Evolutionary conservation across 2,113 vertebrate species (phyloP).

Genomic region (Tapirus terrestris): DNA sequence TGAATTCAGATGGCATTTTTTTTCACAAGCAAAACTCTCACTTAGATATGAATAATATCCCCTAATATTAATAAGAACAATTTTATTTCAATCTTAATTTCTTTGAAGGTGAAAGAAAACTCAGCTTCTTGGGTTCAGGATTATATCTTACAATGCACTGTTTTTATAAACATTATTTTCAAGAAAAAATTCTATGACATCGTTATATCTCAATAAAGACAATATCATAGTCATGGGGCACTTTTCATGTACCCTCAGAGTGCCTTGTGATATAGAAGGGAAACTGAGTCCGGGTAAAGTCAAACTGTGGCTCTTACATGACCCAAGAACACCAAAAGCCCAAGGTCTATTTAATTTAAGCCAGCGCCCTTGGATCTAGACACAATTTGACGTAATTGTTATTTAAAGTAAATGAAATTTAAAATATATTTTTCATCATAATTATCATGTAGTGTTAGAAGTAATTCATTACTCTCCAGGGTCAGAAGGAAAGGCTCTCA

Average conservation of each 20-base stretch:
- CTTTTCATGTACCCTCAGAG: background rate
- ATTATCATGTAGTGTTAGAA: background rate
- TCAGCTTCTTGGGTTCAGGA: background rate
- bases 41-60: background rate
- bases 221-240: background rate
- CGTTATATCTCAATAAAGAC: background rate
- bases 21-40: background rate
- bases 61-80: background rate
- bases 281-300: background rate
- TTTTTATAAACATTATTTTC: background rate
- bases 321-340: background rate
- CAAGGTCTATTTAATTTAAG: background rate
- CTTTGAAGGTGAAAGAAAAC: background rate
- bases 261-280: background rate
- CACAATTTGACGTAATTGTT: background rate
- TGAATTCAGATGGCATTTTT: background rate
- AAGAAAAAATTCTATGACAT: background rate
- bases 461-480: background rate
- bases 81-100: background rate
- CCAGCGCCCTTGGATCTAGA: background rate
- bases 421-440: background rate
- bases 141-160: background rate
- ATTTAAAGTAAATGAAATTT: slow-evolving; percentile 18
- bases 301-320: background rate
- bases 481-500: background rate